Evolutionary conservation across 1,140 invertebrate species (phyloP), one percentile per base, ranked within the genome.

Genomic region (Drosophila sproati): DNA sequence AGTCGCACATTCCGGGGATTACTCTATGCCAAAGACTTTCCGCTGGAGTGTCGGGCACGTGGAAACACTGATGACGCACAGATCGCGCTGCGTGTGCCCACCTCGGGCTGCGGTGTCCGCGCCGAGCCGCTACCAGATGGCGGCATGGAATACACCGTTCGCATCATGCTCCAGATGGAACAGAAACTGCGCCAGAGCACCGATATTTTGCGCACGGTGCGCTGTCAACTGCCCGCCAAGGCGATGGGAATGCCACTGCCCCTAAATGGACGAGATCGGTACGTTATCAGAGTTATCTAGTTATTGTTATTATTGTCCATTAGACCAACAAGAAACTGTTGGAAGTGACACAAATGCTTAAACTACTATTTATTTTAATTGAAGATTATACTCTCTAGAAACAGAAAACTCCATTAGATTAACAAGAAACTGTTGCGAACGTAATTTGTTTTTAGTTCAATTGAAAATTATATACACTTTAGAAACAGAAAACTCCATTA

Each of bases 41-140:
- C 95, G 0, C 93, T 94, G 56, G 95, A 95, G 80, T 96, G 96
- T 78, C 93, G 94, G 6, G 90, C 93, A 1, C 66, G 78, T 81
- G 94, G 94, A 4, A 92, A 92, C 20, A 2, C 20, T 20, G 20
- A 20, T 60, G 91, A 92, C 37, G 86, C 86, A 5, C 86, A 82
- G 2, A 91, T 96, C 0, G 93, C 93, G 0, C 82, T 96, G 3
- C 93, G 93, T 20, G 80, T 96, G 37, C 94, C 95, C 20, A 94
- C 95, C 3, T 96, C 95, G 71, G 96, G 96, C 0, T 96, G 96
- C 77, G 96, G 96, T 0, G 95, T 96, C 2, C 93, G 95, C 61
- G 54, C 92, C 73, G 68, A 93, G 92, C 73, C 93, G 2, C 74
- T 92, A 20, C 86, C 93, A 3, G 93, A 94, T n/a, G 91, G 92